Evolutionary conservation across 2,888 invertebrate species (phyloP).

Genomic region (Oligia strigilis): DNA sequence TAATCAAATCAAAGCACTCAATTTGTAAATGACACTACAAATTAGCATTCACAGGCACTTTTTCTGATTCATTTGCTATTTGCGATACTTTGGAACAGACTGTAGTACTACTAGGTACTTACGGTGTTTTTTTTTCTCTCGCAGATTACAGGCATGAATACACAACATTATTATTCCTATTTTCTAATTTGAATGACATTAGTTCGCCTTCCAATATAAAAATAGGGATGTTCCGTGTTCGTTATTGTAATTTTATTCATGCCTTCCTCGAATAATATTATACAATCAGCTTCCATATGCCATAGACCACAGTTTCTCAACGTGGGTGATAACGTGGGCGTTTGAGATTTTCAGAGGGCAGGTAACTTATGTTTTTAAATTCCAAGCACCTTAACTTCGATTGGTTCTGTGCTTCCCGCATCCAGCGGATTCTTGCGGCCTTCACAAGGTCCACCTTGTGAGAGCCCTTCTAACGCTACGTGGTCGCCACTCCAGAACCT

Average conservation of each 20-base stretch:
- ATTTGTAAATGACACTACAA: not conserved
- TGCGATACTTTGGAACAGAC: not conserved
- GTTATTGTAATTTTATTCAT: conserved; percentile 61
- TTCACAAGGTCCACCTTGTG: no score
- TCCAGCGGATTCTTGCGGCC: no score
- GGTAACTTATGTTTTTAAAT: no score
- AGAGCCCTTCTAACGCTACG: no score
- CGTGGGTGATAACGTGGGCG: not conserved
- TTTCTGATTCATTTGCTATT: not conserved
- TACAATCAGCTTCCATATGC: conserved; percentile 54
- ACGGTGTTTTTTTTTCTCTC: not conserved
- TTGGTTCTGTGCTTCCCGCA: not conserved
- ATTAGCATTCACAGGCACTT: not conserved
- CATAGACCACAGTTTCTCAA: conserved; percentile 5
- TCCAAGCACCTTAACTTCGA: not conserved
- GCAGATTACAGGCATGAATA: conserved; percentile 13
- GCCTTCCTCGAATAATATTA: conserved; percentile 56
- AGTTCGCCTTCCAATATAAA: conserved; percentile 59
- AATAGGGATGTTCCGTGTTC: conserved; percentile 58
- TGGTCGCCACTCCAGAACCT: no score
- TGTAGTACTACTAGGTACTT: not conserved
- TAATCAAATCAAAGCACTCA: not conserved
- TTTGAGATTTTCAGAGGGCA: not conserved
- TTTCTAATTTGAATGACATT: conserved; percentile 59
- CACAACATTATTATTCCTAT: conserved; percentile 32